Evolutionary conservation across 2,888 invertebrate species (phyloP).

Genomic region (Nymphalis polychloros): DNA sequence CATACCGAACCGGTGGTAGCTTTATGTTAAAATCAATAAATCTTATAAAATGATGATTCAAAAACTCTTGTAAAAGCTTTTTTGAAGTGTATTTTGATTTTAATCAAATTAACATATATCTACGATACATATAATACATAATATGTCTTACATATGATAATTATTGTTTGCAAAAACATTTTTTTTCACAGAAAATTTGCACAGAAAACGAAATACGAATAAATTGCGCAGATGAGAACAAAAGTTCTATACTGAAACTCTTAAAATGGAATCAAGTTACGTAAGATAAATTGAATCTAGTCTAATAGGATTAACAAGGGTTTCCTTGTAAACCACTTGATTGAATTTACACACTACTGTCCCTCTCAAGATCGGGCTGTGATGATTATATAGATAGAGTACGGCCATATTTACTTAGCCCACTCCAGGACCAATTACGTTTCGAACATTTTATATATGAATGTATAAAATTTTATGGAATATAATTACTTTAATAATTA

Average conservation of each 20-base stretch:
- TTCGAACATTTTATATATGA: not conserved
- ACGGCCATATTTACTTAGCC: not conserved
- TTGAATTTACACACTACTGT: constrained; percentile 27
- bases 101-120: no score
- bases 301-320: constrained; percentile 29
- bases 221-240: constrained; percentile 1
- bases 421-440: not conserved
- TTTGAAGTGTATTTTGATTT: no score
- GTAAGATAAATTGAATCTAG: constrained; percentile 27
- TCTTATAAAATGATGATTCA: no score
- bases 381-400: constrained; percentile 2
- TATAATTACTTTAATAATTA: no score
- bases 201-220: not conserved
- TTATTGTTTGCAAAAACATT: no score
- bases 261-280: constrained; percentile 16
- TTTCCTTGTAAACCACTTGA: constrained; percentile 30
- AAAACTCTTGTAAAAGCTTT: no score
- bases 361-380: constrained; percentile 13
- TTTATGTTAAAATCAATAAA: no score
- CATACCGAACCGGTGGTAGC: no score
- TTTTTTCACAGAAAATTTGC: no score
- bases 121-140: no score
- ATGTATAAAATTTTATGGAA: no score
- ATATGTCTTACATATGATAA: no score
- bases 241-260: constrained; percentile 2